A percentile compares a stretch with the other conserved stretches of the same genome.
Evolutionary conservation across 2,113 vertebrate species (phyloP).

Genomic region (Nesogale talazaci): DNA sequence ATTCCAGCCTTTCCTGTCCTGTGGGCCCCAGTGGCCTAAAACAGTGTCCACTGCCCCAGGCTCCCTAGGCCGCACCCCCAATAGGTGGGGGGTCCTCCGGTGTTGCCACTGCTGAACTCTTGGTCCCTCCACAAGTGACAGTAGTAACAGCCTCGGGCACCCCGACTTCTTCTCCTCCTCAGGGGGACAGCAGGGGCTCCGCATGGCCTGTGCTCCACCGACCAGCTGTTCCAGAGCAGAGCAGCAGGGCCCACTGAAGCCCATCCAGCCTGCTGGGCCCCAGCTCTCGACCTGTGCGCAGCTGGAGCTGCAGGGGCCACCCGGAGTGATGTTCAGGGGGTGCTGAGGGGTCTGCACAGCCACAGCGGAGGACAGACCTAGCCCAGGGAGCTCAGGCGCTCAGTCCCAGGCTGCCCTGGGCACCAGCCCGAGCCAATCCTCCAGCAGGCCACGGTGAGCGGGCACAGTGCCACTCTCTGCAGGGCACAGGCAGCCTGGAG

Average conservation of each 20-base stretch:
- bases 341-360: not conserved
- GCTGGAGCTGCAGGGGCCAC: too few species aligned
- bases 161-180: too few species aligned
- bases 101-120: too few species aligned
- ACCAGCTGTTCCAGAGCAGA: not conserved
- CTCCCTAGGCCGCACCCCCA: too few species aligned
- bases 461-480: not conserved
- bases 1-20: not conserved
- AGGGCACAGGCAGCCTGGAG: not conserved
- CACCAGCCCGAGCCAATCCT: conserved; percentile 64
- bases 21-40: not conserved
- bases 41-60: too few species aligned
- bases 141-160: too few species aligned
- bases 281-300: not conserved
- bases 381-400: not conserved
- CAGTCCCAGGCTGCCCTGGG: accelerated
- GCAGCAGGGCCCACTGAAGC: not conserved
- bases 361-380: not conserved
- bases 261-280: not conserved
- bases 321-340: too few species aligned
- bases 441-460: not conserved
- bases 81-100: too few species aligned
- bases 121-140: too few species aligned
- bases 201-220: not conserved
- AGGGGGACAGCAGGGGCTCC: too few species aligned